Conservation (phyloP, 1,140 invertebrate genomes). For the Magallana angulata region DNA sequence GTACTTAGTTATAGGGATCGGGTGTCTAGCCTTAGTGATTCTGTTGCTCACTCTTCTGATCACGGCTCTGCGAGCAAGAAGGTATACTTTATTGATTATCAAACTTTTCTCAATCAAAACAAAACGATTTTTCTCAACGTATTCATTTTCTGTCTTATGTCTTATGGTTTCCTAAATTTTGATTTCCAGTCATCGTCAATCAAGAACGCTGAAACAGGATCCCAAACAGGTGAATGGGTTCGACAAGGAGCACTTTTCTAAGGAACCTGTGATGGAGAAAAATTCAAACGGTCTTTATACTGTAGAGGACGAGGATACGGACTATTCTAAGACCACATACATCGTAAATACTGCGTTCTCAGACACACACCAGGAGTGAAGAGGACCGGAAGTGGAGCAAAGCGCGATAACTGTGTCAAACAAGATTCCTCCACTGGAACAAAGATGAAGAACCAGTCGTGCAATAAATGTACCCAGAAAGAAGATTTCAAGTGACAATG, state of each 20-base stretch:
- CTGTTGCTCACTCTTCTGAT: background rate
- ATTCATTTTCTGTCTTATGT: too few relatives aligned
- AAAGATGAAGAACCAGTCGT: too few relatives aligned
- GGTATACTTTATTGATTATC: background rate
- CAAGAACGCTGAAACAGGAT: slow-evolving; percentile 46
- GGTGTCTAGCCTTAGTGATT: background rate
- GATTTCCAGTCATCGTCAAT: slow-evolving; percentile 41
- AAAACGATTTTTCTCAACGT: too few relatives aligned
- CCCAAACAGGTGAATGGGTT: slow-evolving; percentile 40
- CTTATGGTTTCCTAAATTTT: background rate
- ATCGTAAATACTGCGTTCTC: background rate
- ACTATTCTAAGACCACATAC: slow-evolving; percentile 9
- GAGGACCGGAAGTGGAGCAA: background rate
- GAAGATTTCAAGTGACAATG: too few relatives aligned
- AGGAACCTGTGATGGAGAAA: slow-evolving; percentile 44
- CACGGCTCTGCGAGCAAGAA: background rate
- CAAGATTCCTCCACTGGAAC: too few relatives aligned
- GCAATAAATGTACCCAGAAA: too few relatives aligned
- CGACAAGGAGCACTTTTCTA: slow-evolving; percentile 48
- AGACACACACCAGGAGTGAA: background rate
- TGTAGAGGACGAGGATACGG: slow-evolving; percentile 12
- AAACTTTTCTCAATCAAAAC: too few relatives aligned
- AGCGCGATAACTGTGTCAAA: background rate
- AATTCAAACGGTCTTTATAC: slow-evolving; percentile 31
- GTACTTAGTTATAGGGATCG: background rate